phyloP scores from a whole-genome alignment of 2,113 vertebrate species.

The Saguinus midas region DNA sequence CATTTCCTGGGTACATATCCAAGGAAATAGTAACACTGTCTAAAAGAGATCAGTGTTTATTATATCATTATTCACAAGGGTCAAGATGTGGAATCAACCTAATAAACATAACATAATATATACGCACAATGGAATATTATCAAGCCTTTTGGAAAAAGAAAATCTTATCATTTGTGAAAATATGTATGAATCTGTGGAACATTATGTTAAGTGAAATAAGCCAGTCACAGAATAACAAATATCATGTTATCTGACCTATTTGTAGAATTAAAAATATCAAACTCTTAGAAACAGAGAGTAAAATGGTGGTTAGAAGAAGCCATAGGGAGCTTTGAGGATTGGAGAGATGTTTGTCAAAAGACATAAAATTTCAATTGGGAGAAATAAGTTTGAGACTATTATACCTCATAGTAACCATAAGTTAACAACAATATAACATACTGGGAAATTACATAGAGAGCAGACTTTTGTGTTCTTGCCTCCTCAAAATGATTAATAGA shows the following conservation, averaged over 20 bases:
- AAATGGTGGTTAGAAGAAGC: background rate
- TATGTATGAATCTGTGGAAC: background rate
- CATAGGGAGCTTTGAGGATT: too few relatives aligned
- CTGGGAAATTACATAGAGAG: background rate
- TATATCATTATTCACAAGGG: background rate
- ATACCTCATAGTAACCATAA: background rate
- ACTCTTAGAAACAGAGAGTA: background rate
- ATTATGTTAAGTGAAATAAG: background rate
- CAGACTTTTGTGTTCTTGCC: background rate
- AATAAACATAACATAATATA: background rate
- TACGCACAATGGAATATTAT: background rate
- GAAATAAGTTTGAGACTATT: background rate
- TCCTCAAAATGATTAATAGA: background rate
- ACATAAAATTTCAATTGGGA: too few relatives aligned
- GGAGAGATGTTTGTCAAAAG: too few relatives aligned
- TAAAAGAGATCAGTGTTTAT: background rate
- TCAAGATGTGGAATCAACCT: background rate
- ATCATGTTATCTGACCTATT: background rate
- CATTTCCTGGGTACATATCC: background rate
- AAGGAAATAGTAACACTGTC: background rate
- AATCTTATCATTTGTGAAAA: background rate
- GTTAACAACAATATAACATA: background rate
- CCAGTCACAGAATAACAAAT: background rate
- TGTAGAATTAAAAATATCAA: background rate
- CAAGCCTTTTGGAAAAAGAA: background rate